Conservation (phyloP, 1,140 invertebrate genomes). For the Holcopasites calliopsidis region DNA sequence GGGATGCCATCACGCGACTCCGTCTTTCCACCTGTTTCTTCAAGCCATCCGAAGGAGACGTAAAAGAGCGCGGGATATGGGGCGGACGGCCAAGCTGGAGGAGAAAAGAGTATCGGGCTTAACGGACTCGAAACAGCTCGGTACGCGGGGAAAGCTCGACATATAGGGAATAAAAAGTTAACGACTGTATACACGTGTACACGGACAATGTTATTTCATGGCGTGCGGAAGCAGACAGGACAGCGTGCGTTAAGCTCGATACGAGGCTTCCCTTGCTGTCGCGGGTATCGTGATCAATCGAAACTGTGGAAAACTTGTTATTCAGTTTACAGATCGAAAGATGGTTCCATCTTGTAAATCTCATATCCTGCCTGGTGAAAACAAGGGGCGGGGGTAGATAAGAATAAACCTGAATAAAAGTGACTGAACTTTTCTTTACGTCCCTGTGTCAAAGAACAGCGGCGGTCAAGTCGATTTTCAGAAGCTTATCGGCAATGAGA, state of each 20-base stretch:
- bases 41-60: conserved; percentile 25
- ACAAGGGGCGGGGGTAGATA: neutral
- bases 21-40: conserved; percentile 53
- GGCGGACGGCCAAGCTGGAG: neutral
- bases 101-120: neutral
- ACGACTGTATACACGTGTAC: neutral
- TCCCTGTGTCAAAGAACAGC: too few relatives aligned
- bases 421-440: too few relatives aligned
- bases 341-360: conserved; percentile 14
- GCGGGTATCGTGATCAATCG: neutral
- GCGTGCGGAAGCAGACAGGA: neutral
- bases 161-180: conserved; percentile 30
- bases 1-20: conserved; percentile 78
- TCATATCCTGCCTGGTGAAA: conserved; percentile 10
- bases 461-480: too few relatives aligned
- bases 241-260: neutral
- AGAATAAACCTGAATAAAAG: neutral
- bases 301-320: neutral
- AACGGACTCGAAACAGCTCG: neutral
- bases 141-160: neutral
- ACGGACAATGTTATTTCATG: neutral
- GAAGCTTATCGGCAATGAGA: too few relatives aligned
- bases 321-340: neutral
- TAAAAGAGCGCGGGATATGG: neutral
- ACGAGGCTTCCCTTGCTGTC: neutral